Percentiles rank a stretch among this genome's conserved stretches.
Evolutionary conservation across 2,113 vertebrate genomes (phyloP).

Genomic region (Cacatua alba): DNA sequence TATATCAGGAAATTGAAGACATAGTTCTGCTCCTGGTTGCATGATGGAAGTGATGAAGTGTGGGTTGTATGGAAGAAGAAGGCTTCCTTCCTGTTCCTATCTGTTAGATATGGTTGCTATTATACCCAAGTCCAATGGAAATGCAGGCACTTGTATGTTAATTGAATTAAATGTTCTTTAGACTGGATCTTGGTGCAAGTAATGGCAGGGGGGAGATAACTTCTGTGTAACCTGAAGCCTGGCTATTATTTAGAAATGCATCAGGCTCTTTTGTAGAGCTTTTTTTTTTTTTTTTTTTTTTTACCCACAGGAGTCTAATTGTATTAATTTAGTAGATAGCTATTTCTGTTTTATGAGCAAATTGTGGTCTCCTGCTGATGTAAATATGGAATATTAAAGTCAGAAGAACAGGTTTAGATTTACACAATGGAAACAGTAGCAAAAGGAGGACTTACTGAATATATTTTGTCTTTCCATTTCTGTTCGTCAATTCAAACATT

Average conservation of each 20-base stretch:
- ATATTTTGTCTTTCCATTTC: background rate
- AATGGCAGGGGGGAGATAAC: background rate
- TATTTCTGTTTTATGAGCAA: background rate
- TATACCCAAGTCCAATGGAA: background rate
- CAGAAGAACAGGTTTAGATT: background rate
- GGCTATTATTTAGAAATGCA: background rate
- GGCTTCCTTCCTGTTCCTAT: background rate
- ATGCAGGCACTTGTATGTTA: background rate
- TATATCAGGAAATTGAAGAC: background rate
- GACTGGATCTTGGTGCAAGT: background rate
- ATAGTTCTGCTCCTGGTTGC: background rate
- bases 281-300: background rate
- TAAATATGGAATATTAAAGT: background rate
- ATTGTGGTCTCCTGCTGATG: background rate
- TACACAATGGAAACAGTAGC: background rate
- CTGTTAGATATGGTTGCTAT: background rate
- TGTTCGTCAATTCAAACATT: background rate
- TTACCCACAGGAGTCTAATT: background rate
- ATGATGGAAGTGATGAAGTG: background rate
- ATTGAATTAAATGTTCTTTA: background rate
- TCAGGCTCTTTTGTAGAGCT: background rate
- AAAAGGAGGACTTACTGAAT: background rate
- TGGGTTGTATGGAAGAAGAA: background rate
- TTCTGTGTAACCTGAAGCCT: background rate
- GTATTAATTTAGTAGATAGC: background rate